Conservation (phyloP, 2,888 invertebrate genomes). For the Drosophila austrosaltans region DNA sequence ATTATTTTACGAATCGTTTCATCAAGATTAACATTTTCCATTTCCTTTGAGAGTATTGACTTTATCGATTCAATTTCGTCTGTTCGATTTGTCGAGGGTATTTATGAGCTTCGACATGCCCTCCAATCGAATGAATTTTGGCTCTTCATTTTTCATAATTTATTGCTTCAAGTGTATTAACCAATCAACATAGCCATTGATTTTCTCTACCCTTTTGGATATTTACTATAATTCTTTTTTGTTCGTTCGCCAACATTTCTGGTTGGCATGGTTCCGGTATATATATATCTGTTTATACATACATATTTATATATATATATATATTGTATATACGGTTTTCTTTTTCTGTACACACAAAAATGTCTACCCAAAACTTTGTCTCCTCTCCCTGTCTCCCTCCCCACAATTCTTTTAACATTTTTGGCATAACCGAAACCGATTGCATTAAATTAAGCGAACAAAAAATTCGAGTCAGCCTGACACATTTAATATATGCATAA, state of each 20-base stretch:
- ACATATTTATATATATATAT: background rate
- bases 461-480: slow-evolving; percentile 41
- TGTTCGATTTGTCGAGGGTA: background rate
- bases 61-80: background rate
- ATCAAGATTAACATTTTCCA: background rate
- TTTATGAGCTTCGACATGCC: slow-evolving; percentile 1
- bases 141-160: slow-evolving; percentile 7
- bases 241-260: slow-evolving; percentile 28
- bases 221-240: slow-evolving; percentile 26
- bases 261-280: slow-evolving; percentile 22
- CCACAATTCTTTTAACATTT: slow-evolving; percentile 1
- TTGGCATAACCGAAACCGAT: slow-evolving; percentile 42
- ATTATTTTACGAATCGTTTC: too few relatives aligned
- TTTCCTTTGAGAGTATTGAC: background rate
- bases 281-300: background rate
- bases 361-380: background rate
- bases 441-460: slow-evolving; percentile 63
- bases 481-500: slow-evolving; percentile 65
- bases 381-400: background rate
- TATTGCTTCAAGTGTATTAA: slow-evolving; percentile 16
- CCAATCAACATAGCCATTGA: slow-evolving; percentile 16
- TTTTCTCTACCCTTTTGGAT: slow-evolving; percentile 4
- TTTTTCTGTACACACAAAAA: slow-evolving; percentile 2
- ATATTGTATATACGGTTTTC: background rate
- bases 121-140: background rate